These are phyloP conservation scores for Tribolium castaneum DNA, from an alignment of 1,140 invertebrate genomes.

Conservation along the genomic window DNA sequence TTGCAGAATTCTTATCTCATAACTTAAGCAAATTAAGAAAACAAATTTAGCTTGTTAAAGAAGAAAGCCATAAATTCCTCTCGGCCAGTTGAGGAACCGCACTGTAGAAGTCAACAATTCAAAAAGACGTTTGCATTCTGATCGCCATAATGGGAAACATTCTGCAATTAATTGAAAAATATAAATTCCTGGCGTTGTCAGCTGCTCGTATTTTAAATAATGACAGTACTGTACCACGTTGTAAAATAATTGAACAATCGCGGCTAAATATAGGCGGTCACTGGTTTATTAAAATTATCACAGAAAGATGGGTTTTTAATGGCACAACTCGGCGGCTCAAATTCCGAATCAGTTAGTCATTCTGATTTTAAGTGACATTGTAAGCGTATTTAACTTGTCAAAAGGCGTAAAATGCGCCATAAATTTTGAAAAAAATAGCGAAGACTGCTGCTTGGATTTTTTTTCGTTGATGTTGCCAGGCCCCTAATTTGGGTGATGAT, in stretches of 20 bases:
- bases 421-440: neutral
- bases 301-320: neutral
- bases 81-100: neutral
- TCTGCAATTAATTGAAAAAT: neutral
- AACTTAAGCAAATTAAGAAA: neutral
- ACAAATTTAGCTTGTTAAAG: neutral
- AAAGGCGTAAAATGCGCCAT: neutral
- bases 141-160: neutral
- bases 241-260: neutral
- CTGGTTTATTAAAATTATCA: neutral
- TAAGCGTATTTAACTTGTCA: neutral
- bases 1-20: neutral
- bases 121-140: neutral
- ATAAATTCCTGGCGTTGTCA: neutral
- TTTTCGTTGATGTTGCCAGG: no score
- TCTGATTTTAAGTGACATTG: constrained; percentile 17
- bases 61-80: neutral
- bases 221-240: neutral
- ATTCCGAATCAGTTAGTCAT: neutral
- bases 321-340: neutral
- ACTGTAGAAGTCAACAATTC: neutral
- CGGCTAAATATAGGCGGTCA: neutral
- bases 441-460: no score
- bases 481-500: neutral
- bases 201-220: neutral